Percentiles rank a stretch among this genome's conserved stretches.
Evolutionary conservation across 2,113 vertebrate genomes (phyloP).

Genomic region (Telmatochromis sp.): DNA sequence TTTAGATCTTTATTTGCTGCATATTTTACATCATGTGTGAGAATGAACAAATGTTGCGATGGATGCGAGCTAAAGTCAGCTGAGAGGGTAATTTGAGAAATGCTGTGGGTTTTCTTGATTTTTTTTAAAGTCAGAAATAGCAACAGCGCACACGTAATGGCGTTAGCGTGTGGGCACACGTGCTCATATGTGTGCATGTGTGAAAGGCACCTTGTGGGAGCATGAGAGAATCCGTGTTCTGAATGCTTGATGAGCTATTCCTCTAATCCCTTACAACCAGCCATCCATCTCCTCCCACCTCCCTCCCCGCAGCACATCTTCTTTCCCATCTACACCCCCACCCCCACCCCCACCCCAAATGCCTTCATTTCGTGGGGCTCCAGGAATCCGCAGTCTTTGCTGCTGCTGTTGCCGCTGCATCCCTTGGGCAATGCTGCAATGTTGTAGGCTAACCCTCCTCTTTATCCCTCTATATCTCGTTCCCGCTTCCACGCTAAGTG

Average conservation of each 20-base stretch:
- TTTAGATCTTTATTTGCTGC: neutral
- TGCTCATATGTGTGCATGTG: neutral
- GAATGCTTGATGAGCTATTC: slow-evolving; percentile 57
- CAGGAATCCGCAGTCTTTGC: slow-evolving; percentile 31
- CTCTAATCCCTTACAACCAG: slow-evolving; percentile 57
- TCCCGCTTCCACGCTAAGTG: neutral
- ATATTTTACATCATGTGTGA: neutral
- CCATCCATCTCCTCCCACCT: slow-evolving; percentile 47
- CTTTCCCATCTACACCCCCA: slow-evolving; percentile 1
- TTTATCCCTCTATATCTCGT: neutral
- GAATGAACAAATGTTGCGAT: neutral
- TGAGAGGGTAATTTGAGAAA: neutral
- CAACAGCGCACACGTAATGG: neutral
- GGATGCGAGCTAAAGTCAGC: neutral
- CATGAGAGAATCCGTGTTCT: slow-evolving; percentile 41
- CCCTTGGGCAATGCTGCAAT: slow-evolving; percentile 32
- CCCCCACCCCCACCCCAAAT: slow-evolving; percentile 33
- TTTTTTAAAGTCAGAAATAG: neutral
- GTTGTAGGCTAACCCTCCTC: neutral
- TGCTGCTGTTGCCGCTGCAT: slow-evolving; percentile 4
- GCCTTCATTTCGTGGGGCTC: slow-evolving; percentile 52
- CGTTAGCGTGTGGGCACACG: neutral
- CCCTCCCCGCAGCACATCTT: slow-evolving; percentile 35
- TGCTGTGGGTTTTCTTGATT: neutral
- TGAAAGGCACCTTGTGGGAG: slow-evolving; percentile 71